These are phyloP conservation scores for Pantherophis vulpinus DNA, from an alignment of 2,797 vertebrate genomes.

Conservation along the genomic window DNA sequence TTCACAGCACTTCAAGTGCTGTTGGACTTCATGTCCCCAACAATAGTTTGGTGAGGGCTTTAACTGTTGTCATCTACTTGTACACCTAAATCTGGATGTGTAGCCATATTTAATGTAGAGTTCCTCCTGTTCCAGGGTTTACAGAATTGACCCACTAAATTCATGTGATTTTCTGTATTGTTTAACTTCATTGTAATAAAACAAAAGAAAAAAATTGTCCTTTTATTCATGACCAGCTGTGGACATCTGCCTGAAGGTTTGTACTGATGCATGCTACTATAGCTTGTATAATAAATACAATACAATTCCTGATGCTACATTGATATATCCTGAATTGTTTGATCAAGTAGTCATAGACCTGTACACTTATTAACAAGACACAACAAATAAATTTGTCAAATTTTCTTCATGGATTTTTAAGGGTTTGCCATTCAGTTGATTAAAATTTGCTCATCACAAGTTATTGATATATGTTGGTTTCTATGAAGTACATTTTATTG, in stretches of 20 bases:
- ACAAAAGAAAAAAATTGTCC: constrained; percentile 89
- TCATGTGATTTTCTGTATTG: constrained; percentile 92
- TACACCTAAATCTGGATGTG: constrained; percentile 77
- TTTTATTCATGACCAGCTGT: constrained; percentile 91
- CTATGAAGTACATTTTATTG: constrained; percentile 59
- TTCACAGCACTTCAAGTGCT: constrained; percentile 95
- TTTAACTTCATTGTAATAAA: constrained; percentile 98
- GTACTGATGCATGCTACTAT: constrained; percentile 85
- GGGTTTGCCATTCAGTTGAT: constrained; percentile 46
- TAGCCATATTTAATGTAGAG: constrained; percentile 84
- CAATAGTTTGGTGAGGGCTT: constrained; percentile 96
- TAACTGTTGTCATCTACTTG: constrained; percentile 79
- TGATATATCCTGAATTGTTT: constrained; percentile 66
- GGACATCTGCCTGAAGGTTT: constrained; percentile 86
- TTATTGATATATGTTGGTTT: constrained; percentile 36
- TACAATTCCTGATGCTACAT: constrained; percentile 61
- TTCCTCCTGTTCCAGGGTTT: constrained; percentile 87
- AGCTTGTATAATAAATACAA: constrained; percentile 63
- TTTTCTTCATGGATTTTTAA: constrained; percentile 38
- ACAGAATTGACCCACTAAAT: constrained; percentile 81
- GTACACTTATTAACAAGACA: constrained; percentile 68
- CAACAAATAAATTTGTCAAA: constrained; percentile 11
- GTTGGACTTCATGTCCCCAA: constrained; percentile 98
- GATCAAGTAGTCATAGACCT: constrained; percentile 65
- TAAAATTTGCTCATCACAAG: constrained; percentile 23